phyloP scores from a whole-genome alignment of 2,888 invertebrate genomes.

The Buathra laborator region DNA sequence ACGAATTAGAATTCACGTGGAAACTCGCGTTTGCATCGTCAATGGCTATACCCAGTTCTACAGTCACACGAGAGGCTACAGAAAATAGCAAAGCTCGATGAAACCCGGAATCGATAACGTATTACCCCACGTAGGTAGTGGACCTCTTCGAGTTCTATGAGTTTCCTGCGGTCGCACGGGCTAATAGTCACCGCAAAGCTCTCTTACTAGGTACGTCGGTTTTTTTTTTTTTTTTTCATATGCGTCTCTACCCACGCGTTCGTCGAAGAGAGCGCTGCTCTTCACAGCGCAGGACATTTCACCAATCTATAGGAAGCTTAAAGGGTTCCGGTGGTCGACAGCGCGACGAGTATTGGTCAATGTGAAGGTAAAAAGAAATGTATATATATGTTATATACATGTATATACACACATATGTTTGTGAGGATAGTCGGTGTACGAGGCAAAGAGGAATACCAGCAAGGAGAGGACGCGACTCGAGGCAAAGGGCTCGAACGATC shows the following conservation, averaged over 20 bases:
- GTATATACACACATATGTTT: constrained; percentile 24
- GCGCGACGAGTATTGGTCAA: constrained; percentile 63
- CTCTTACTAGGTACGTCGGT: neutral
- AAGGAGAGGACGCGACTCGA: constrained; percentile 55
- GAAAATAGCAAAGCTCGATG: constrained; percentile 13
- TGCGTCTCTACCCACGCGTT: constrained; percentile 5
- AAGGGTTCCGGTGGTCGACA: constrained; percentile 69
- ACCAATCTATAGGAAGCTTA: constrained; percentile 67
- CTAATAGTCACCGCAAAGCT: constrained; percentile 66
- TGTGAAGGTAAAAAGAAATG: constrained; percentile 38
- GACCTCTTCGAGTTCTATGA: constrained; percentile 10
- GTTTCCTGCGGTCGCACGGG: constrained; percentile 64
- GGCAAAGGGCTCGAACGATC: constrained; percentile 72
- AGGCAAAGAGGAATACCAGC: constrained; percentile 32
- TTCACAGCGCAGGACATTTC: constrained; percentile 59
- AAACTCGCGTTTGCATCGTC: neutral
- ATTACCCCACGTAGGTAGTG: neutral
- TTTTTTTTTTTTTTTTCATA: constrained; percentile 8
- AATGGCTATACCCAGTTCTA: neutral
- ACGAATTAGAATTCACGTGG: constrained; percentile 3
- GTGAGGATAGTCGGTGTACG: constrained; percentile 35
- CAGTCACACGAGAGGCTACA: neutral
- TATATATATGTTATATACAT: constrained; percentile 16
- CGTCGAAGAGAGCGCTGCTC: constrained; percentile 48
- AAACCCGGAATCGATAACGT: constrained; percentile 54